Evolutionary conservation across 2,888 invertebrate genomes (phyloP).

Genomic region (Tinea semifulvella): DNA sequence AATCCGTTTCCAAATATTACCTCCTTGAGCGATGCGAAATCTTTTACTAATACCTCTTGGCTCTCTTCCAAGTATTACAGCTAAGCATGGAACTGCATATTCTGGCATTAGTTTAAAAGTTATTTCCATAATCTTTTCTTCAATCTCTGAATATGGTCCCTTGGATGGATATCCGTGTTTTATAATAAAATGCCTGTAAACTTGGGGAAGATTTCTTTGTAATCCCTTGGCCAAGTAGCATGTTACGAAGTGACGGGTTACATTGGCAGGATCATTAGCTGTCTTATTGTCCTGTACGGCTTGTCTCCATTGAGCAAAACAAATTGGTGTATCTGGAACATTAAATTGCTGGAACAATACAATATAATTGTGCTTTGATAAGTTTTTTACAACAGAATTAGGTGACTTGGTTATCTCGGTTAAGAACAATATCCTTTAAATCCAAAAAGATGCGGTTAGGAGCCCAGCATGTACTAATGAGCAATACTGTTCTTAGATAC

Average conservation of each 20-base stretch:
- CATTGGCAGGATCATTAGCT: too few relatives aligned
- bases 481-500: too few relatives aligned
- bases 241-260: slow-evolving; percentile 35
- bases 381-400: too few relatives aligned
- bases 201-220: slow-evolving; percentile 39
- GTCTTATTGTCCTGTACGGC: slow-evolving; percentile 25
- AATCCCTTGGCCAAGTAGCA: slow-evolving; percentile 42
- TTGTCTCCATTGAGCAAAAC: slow-evolving; percentile 43
- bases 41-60: slow-evolving; percentile 38
- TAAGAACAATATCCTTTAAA: too few relatives aligned
- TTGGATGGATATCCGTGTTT: slow-evolving; percentile 28
- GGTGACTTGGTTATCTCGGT: too few relatives aligned
- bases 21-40: slow-evolving; percentile 19
- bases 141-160: slow-evolving; percentile 31
- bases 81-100: slow-evolving; percentile 29
- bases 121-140: slow-evolving; percentile 44
- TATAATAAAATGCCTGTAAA: slow-evolving; percentile 34
- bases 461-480: too few relatives aligned
- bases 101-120: slow-evolving; percentile 35
- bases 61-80: slow-evolving; percentile 36
- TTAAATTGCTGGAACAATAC: slow-evolving; percentile 31
- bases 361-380: too few relatives aligned
- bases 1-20: too few relatives aligned
- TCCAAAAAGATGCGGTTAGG: too few relatives aligned
- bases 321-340: slow-evolving; percentile 38